Evolutionary conservation across 2,797 vertebrate genomes (phyloP).

Genomic region (Trichosurus vulpecula): DNA sequence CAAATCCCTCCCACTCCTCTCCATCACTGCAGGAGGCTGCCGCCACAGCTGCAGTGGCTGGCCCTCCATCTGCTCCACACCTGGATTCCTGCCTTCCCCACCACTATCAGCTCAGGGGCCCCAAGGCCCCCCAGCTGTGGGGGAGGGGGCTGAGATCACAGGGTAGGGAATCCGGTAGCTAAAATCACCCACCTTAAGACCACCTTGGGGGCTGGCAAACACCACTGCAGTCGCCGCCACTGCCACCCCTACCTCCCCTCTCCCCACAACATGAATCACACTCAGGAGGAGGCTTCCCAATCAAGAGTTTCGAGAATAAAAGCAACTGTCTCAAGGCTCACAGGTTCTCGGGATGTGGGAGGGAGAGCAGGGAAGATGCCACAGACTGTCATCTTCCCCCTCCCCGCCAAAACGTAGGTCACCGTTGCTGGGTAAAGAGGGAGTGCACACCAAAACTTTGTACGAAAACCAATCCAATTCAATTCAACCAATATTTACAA

Average conservation of each 20-base stretch:
- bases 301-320: background rate
- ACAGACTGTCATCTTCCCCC: background rate
- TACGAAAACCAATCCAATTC: background rate
- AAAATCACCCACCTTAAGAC: background rate
- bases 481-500: background rate
- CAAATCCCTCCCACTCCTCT: background rate
- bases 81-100: background rate
- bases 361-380: background rate
- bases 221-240: background rate
- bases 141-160: too few species aligned
- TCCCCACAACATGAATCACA: background rate
- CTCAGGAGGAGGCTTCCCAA: background rate
- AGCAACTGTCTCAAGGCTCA: background rate
- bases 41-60: background rate
- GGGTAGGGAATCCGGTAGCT: too few species aligned
- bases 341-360: background rate
- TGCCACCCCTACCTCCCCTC: background rate
- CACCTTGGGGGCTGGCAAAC: background rate
- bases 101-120: background rate
- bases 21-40: background rate
- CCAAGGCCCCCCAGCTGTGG: background rate
- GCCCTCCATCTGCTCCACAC: background rate
- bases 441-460: background rate
- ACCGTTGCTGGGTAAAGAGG: background rate
- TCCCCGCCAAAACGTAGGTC: background rate